phyloP scores from a whole-genome alignment of 2,113 vertebrate genomes.

The Cololabis saira region DNA sequence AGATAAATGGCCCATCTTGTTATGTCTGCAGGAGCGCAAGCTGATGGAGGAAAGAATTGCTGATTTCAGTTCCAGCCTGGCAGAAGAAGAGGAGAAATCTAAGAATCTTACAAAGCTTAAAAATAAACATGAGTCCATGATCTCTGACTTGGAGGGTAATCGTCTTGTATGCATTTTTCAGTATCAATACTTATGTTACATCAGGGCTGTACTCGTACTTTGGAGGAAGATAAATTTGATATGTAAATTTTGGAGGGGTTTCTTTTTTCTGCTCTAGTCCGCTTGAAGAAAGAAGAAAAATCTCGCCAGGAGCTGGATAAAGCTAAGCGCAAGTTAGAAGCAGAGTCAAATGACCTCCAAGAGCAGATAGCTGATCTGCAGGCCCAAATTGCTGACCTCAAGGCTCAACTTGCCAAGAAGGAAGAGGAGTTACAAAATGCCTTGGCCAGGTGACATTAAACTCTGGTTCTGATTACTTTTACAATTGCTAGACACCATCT shows the following conservation, averaged over 20 bases:
- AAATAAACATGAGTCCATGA: slow-evolving; percentile 98
- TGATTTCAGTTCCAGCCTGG: slow-evolving; percentile 91
- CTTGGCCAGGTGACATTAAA: slow-evolving; percentile 83
- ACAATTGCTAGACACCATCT: too few relatives aligned
- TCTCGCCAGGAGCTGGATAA: slow-evolving; percentile 94
- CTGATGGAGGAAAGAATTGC: slow-evolving; percentile 92
- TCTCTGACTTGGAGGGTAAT: slow-evolving; percentile 96
- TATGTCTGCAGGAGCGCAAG: slow-evolving; percentile 88
- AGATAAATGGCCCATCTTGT: background rate
- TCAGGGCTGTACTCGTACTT: background rate
- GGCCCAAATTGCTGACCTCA: slow-evolving; percentile 92
- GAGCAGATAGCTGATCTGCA: slow-evolving; percentile 93
- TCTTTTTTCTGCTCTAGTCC: slow-evolving; percentile 74
- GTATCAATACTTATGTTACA: background rate
- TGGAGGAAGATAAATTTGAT: background rate
- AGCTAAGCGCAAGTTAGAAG: slow-evolving; percentile 93
- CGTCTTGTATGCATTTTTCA: background rate
- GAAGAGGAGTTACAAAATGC: slow-evolving; percentile 94
- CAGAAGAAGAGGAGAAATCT: slow-evolving; percentile 97
- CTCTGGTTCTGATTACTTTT: background rate
- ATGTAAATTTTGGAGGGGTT: background rate
- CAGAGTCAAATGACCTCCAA: slow-evolving; percentile 87
- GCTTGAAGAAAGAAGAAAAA: slow-evolving; percentile 97
- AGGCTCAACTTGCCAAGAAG: slow-evolving; percentile 91
- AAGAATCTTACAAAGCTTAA: slow-evolving; percentile 97